Conservation (phyloP, 2,888 invertebrate species). For the Epinotia demarniana region DNA sequence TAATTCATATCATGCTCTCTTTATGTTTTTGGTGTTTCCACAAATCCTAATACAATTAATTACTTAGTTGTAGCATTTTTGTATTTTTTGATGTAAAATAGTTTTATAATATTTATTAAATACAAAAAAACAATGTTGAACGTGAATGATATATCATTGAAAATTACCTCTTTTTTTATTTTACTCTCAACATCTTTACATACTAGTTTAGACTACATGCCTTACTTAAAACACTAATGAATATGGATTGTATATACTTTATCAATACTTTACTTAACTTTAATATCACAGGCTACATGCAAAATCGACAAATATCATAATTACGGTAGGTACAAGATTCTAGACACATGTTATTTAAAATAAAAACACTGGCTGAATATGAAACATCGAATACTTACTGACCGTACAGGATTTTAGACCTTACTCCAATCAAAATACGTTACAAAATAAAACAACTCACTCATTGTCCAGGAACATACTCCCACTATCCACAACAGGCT, state of each 20-base stretch:
- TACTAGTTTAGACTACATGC: neutral
- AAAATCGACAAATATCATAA: constrained; percentile 26
- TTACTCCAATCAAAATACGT: constrained; percentile 6
- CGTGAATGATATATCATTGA: constrained; percentile 11
- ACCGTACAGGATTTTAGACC: neutral
- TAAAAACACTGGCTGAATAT: neutral
- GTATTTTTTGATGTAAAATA: constrained; percentile 4
- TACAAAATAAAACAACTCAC: constrained; percentile 28
- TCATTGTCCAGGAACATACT: constrained; percentile 21
- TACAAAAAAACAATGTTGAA: constrained; percentile 12
- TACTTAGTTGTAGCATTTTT: neutral
- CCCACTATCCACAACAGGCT: neutral
- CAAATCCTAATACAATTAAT: constrained; percentile 16
- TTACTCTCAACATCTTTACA: neutral
- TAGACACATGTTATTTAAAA: no score
- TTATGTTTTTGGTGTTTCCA: constrained; percentile 4
- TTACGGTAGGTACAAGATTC: neutral
- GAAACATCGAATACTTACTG: constrained; percentile 22
- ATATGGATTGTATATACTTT: neutral
- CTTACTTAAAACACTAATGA: neutral
- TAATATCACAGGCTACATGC: constrained; percentile 43
- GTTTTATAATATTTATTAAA: constrained; percentile 2
- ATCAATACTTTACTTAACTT: neutral
- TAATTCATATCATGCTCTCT: constrained; percentile 18
- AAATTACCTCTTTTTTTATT: neutral